Conservation (phyloP, 2,113 vertebrate genomes). For the Oreotragus oreotragus region DNA sequence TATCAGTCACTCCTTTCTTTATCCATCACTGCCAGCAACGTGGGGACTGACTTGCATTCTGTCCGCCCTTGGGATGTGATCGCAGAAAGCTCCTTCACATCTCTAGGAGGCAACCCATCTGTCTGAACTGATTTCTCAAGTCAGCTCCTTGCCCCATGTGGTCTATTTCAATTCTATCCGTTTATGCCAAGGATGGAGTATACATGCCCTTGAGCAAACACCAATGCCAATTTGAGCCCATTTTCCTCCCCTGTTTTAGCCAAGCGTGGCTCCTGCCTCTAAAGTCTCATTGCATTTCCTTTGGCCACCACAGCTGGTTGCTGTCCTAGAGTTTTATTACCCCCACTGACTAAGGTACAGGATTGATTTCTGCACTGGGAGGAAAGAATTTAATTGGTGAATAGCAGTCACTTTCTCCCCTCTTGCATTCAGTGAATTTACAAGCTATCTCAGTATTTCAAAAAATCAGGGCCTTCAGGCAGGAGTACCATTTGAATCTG, state of each 20-base stretch:
- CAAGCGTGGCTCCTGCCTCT: background rate
- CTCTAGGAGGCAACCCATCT: background rate
- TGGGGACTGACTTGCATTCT: background rate
- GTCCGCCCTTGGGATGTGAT: background rate
- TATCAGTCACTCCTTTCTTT: background rate
- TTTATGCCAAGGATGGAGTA: background rate
- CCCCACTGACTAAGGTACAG: conserved; percentile 29
- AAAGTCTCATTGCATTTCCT: background rate
- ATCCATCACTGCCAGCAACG: background rate
- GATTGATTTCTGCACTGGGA: conserved; percentile 53
- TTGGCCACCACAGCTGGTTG: conserved; percentile 23
- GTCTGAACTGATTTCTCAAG: background rate
- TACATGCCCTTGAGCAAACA: background rate
- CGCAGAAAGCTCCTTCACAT: background rate
- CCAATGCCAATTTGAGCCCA: background rate
- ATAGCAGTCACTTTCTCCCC: conserved; percentile 45
- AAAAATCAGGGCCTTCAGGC: conserved; percentile 48
- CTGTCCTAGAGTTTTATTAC: conserved; percentile 21
- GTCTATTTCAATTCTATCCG: background rate
- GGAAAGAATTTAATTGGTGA: conserved; percentile 62
- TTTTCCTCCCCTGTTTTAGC: background rate
- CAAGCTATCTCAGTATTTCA: conserved; percentile 39
- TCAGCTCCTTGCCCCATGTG: background rate
- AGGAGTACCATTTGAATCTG: conserved; percentile 47
- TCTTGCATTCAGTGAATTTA: conserved; percentile 37